Base-by-base conservation (phyloP, 2,888 invertebrate species). In the Noctua comes region DNA sequence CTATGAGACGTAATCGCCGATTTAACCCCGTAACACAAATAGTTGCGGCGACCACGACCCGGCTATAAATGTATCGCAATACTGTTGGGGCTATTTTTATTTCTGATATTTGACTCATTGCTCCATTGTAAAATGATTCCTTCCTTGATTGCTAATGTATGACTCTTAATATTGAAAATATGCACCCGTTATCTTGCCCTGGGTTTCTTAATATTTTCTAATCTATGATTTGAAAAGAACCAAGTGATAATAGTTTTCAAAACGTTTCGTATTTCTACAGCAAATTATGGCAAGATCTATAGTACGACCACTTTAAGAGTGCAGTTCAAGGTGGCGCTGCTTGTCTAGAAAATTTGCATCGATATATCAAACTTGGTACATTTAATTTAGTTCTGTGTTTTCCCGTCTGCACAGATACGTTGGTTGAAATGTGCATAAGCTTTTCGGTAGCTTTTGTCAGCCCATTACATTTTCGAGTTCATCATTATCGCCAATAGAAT, bases 1-100 rank as follows among this genome's bases (percentile, higher is more conserved):
- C 71, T 36, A 31, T 76, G 46, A 73, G 75, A 68, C 74, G 57
- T 76, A 77, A 83, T 82, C 40, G 59, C 62, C 68, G 69, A 70
- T 80, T 73, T 83, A 80, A 83, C 85, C 76, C 83, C 64, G 77
- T 68, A 76, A 81, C 79, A 79, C 69, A 83, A 86, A 83, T 82
- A 82, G 69, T 79, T 65, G 62, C 51, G 77, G 76, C 76, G 69
- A 83, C 83, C 69, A 54, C 69, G 72, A 66, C 79, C 27, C 21
- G 4, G 46, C 79, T 40, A 16, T 43, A 59, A 43, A 57, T 73
- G 70, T 66, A 66, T 84, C 73, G 84, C 59, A 27, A 66, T 54
- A 66, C 27, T 40, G 57, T 57, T 36, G 27, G 48, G 7, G 31
- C 46, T 70, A 69, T 62, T 66, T 79, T 54, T 83, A 54, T 66